phyloP scores from a whole-genome alignment of 2,113 vertebrate species.

The Bubo bubo region DNA sequence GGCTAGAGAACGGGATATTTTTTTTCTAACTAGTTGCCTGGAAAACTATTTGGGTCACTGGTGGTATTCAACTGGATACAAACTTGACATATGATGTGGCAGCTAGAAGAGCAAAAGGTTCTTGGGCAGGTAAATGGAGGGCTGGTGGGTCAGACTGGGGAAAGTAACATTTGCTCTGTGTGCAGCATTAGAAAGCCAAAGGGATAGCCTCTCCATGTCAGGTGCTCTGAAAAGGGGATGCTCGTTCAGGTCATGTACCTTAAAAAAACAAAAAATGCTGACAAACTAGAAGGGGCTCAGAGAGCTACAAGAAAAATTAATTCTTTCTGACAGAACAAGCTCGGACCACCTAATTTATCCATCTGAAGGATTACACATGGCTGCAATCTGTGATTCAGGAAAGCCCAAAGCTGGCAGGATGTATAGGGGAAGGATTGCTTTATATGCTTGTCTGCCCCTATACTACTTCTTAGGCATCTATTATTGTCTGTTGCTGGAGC shows the following conservation, averaged over 20 bases:
- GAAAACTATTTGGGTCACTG: background rate
- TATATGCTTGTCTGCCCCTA: background rate
- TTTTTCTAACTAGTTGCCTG: background rate
- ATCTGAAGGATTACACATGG: background rate
- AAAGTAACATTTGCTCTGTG: background rate
- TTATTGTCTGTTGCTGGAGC: slow-evolving; percentile 19
- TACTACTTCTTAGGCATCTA: background rate
- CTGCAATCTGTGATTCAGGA: background rate
- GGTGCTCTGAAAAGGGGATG: background rate
- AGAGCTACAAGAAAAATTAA: background rate
- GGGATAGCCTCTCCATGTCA: background rate
- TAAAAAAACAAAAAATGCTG: background rate
- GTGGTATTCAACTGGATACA: background rate
- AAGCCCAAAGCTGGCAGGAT: background rate
- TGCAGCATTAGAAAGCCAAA: background rate
- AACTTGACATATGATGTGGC: background rate
- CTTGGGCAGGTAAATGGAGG: background rate
- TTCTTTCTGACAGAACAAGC: background rate
- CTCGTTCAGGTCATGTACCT: background rate
- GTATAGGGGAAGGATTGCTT: background rate
- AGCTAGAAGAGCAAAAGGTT: background rate
- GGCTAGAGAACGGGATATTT: background rate
- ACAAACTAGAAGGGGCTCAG: background rate
- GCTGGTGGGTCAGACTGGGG: background rate
- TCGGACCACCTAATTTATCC: background rate